Evolutionary conservation across 2,797 vertebrate genomes (phyloP).

Genomic region (Bradypodion pumilum): DNA sequence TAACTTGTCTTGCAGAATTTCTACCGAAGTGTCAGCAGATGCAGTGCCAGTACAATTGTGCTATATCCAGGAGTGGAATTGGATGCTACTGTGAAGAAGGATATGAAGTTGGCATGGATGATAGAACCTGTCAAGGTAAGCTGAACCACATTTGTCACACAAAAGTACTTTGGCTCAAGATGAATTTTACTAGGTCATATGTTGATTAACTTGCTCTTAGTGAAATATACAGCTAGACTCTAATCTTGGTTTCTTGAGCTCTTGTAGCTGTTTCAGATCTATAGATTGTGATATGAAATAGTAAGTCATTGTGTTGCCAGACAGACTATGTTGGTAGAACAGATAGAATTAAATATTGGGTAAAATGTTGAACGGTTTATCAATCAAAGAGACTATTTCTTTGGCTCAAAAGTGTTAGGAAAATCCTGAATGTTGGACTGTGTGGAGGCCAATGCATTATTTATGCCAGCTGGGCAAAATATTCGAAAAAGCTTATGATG

Average conservation of each 20-base stretch:
- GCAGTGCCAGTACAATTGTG: slow-evolving; percentile 90
- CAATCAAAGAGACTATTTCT: neutral
- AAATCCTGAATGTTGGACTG: neutral
- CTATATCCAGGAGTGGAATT: slow-evolving; percentile 88
- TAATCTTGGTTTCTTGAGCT: neutral
- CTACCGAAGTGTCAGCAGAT: slow-evolving; percentile 89
- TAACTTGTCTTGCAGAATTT: slow-evolving; percentile 78
- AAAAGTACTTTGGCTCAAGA: fast-evolving
- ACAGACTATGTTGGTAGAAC: neutral
- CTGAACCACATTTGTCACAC: fast-evolving
- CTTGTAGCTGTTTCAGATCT: neutral
- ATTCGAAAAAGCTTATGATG: neutral
- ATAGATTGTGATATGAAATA: neutral
- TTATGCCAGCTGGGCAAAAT: neutral
- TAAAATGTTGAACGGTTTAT: neutral
- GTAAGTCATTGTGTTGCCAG: neutral
- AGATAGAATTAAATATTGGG: neutral
- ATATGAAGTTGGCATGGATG: slow-evolving; percentile 86
- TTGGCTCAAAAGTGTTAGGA: neutral
- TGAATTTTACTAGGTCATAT: fast-evolving
- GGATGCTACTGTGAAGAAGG: slow-evolving; percentile 93
- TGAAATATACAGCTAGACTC: neutral
- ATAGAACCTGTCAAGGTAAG: slow-evolving; percentile 91
- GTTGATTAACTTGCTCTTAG: neutral
- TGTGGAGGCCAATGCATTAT: neutral